Conservation (phyloP, 2,113 vertebrate genomes). For the Lepidiolamprologus cunningtoni region DNA sequence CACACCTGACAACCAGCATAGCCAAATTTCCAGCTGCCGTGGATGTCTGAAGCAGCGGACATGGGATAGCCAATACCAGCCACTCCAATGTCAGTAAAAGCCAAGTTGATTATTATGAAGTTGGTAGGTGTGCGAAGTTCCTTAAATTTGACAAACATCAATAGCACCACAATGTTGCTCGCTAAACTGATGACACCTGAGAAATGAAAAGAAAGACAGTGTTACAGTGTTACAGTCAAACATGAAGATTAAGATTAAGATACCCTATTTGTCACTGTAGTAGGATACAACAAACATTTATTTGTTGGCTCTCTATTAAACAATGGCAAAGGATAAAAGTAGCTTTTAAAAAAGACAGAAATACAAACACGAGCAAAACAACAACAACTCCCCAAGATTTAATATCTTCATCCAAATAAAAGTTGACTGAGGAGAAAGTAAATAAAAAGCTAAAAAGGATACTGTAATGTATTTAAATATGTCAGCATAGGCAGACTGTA, state of each 20-base stretch:
- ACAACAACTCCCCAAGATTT: not conserved
- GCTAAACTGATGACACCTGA: slow-evolving; percentile 86
- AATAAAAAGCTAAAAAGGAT: not conserved
- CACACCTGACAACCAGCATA: slow-evolving; percentile 89
- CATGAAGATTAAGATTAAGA: not conserved
- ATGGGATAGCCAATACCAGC: slow-evolving; percentile 96
- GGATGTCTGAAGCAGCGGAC: slow-evolving; percentile 93
- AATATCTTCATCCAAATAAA: not conserved
- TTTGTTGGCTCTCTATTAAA: not conserved
- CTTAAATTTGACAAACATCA: slow-evolving; percentile 91
- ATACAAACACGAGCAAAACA: not conserved
- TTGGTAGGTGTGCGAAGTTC: slow-evolving; percentile 94
- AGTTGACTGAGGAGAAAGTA: not conserved
- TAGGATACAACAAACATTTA: accelerated
- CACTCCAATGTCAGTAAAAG: slow-evolving; percentile 92
- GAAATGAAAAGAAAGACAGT: slow-evolving; percentile 17
- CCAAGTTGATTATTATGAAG: slow-evolving; percentile 91
- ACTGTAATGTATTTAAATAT: not conserved
- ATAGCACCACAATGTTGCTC: slow-evolving; percentile 88
- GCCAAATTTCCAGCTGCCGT: slow-evolving; percentile 96
- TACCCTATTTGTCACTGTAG: not conserved
- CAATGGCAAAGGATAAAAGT: not conserved
- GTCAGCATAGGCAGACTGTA: not conserved
- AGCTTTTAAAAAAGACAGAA: not conserved
- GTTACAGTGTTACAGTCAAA: not conserved